Evolutionary conservation across 2,797 vertebrate species (phyloP), one percentile per base, ranked within the genome.

Genomic region (Sebastes kiyomatsui): DNA sequence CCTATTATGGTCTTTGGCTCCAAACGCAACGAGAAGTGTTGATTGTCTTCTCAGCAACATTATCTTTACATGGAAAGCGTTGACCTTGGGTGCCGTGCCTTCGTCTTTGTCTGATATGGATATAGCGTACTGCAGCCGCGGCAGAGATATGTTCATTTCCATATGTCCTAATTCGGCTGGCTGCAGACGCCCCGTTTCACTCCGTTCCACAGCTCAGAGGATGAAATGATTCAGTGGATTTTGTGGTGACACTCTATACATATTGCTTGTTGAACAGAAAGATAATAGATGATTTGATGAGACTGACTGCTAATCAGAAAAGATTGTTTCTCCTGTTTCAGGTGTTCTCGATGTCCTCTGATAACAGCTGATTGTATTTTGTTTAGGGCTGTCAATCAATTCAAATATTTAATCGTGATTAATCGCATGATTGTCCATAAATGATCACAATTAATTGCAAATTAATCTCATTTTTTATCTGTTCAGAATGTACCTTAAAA

Each of bases 1-100:
- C 80, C 76, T 42, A 84, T 85, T 84, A 69, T 52, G 70, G 60
- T 93, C 84, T 90, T 84, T 88, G 93, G 85, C 77, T 91, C 67
- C 54, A 74, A 77, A 91, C 54, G 87, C 92, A 78, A 1, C 6
- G 52, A 84, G 59, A 84, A 79, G 86, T 72, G 77, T 80, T 65
- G 72, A 91, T 91, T 92, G 90, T 89, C 87, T 84, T 83, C 67
- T 78, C 5, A 16, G 83, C 60, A 82, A 69, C 79, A 33, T 65
- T 64, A 78, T 80, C 87, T 89, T 68, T 66, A 84, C 73, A 75
- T 66, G 72, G 65, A 67, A 84, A 61, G 78, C 42, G 5, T 14
- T 87, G 86, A 92, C 91, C 85, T 90, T 88, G 87, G 76, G 65
- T 35, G 52, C 68, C 25, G 35, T 28, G 66, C 33, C 65, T 54